Percentiles rank a stretch among this genome's conserved stretches.
Conservation (phyloP, 92 coral and sea anemone species). For the Palythoa heliodiscus region DNA sequence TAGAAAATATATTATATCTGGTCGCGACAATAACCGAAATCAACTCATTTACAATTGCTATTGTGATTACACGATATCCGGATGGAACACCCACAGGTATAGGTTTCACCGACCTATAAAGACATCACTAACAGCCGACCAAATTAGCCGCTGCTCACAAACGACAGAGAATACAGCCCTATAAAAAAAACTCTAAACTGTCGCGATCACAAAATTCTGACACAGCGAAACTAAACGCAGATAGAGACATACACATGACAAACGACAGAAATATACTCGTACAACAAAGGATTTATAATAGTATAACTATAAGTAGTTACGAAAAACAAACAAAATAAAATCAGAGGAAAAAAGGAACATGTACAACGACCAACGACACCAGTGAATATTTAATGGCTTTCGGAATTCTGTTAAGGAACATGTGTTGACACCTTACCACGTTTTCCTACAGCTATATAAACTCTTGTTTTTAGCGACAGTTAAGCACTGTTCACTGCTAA, state of each 20-base stretch:
- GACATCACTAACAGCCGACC: not conserved
- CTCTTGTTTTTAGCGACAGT: no score
- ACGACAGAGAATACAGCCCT: not conserved
- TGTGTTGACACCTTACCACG: no score
- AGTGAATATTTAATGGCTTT: no score
- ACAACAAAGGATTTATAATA: no score
- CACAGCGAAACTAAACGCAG: not conserved
- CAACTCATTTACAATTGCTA: not conserved
- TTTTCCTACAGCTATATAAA: no score
- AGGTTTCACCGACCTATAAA: not conserved
- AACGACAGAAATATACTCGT: no score
- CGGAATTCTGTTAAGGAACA: no score
- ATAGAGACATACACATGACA: not conserved
- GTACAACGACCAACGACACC: no score
- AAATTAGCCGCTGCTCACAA: not conserved
- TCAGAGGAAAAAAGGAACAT: no score
- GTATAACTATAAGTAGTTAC: no score
- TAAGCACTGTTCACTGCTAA: no score
- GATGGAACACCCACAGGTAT: not conserved
- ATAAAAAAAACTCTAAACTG: not conserved
- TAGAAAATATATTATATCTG: not conserved
- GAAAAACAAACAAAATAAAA: no score
- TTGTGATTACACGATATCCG: not conserved
- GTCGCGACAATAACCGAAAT: not conserved
- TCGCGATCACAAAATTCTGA: not conserved